Evolutionary conservation across 2,888 invertebrate genomes (phyloP).

Genomic region (Noctua janthina): DNA sequence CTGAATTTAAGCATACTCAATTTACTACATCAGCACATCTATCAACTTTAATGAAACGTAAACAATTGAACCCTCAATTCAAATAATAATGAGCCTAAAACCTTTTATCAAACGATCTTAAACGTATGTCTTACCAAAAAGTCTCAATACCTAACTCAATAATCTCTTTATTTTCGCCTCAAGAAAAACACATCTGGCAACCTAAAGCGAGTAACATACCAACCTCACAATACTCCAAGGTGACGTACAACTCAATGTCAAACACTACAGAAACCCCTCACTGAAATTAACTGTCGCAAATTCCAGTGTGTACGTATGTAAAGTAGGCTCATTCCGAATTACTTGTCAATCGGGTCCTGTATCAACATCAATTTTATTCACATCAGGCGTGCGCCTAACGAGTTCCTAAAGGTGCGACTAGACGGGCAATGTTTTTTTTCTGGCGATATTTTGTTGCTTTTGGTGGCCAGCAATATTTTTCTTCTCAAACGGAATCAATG

Average conservation of each 20-base stretch:
- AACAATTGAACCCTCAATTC: background rate
- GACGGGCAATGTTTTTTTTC: background rate
- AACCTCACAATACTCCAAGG: conserved; percentile 22
- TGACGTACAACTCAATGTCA: conserved; percentile 49
- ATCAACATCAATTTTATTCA: conserved; percentile 72
- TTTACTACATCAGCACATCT: background rate
- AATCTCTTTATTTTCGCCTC: background rate
- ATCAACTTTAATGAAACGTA: background rate
- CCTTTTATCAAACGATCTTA: background rate
- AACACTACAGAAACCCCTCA: conserved; percentile 50
- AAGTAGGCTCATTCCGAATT: conserved; percentile 62
- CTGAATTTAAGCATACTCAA: background rate
- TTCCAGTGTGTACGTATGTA: conserved; percentile 61
- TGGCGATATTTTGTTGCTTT: background rate
- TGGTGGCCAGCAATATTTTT: background rate
- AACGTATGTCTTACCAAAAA: background rate
- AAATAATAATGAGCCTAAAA: background rate
- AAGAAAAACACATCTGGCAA: conserved; percentile 1
- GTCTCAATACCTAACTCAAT: background rate
- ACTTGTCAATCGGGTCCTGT: conserved; percentile 66
- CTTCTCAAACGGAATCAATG: background rate
- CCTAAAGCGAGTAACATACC: background rate
- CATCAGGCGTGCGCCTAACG: conserved; percentile 67
- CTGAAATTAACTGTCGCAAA: conserved; percentile 55
- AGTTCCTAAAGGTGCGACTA: conserved; percentile 48